Evolutionary conservation across 1,140 invertebrate genomes (phyloP).

Genomic region (Charaxes varanes): DNA sequence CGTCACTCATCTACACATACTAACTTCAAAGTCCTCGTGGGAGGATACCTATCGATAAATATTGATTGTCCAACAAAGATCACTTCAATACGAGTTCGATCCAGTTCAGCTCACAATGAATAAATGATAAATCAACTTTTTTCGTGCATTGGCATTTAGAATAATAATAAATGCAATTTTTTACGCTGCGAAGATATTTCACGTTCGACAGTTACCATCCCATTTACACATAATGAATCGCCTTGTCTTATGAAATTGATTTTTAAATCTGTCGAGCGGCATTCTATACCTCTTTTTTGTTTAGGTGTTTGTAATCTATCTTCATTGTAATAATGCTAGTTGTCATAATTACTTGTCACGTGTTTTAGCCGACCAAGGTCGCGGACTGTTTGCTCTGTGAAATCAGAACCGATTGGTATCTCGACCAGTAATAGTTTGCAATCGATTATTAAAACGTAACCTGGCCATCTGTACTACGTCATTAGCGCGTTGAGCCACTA

Average conservation of each 20-base stretch:
- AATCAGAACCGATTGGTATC: slow-evolving; percentile 15
- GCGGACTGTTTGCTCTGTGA: slow-evolving; percentile 14
- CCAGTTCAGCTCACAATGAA: slow-evolving; percentile 1
- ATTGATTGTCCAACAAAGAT: neutral
- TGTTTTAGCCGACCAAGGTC: slow-evolving; percentile 2
- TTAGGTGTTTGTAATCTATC: slow-evolving; percentile 3
- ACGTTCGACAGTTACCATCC: slow-evolving; percentile 1
- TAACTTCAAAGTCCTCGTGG: too few species aligned
- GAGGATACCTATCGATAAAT: too few species aligned
- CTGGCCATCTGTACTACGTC: slow-evolving; percentile 38
- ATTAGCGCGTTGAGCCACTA: slow-evolving; percentile 27
- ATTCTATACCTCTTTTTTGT: slow-evolving; percentile 7
- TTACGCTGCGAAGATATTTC: slow-evolving; percentile 6
- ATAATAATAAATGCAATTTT: neutral
- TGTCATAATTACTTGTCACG: slow-evolving; percentile 18
- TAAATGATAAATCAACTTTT: slow-evolving; percentile 1
- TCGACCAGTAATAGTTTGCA: slow-evolving; percentile 24
- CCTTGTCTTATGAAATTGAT: slow-evolving; percentile 10
- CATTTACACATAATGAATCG: slow-evolving; percentile 7
- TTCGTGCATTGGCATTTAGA: slow-evolving; percentile 4
- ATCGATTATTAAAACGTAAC: slow-evolving; percentile 52
- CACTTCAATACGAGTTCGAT: neutral
- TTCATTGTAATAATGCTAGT: slow-evolving; percentile 5
- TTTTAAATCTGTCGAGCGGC: slow-evolving; percentile 6
- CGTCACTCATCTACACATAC: too few species aligned